Conservation (phyloP, 2,797 vertebrate species). For the Pagetopsis macropterus region DNA sequence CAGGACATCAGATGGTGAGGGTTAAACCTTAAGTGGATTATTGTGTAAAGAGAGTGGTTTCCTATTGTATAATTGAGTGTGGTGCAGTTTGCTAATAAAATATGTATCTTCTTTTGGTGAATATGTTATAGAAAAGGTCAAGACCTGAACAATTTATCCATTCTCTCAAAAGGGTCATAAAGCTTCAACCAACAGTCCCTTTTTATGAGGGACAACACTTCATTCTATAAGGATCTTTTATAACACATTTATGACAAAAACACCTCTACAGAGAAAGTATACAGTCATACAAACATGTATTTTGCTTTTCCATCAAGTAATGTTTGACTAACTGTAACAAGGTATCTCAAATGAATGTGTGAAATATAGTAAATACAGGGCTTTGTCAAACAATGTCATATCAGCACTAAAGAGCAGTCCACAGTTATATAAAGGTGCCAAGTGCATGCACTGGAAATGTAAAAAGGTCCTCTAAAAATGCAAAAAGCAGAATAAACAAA, state of each 20-base stretch:
- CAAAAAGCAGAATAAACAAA: constrained; percentile 30
- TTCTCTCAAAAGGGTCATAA: background rate
- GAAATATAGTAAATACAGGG: constrained; percentile 43
- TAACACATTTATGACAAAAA: constrained; percentile 25
- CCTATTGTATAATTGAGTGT: background rate
- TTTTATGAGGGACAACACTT: constrained; percentile 5
- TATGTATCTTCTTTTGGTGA: constrained; percentile 50
- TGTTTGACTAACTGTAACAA: constrained; percentile 17
- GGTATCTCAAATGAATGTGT: constrained; percentile 33
- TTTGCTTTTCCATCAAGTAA: constrained; percentile 10
- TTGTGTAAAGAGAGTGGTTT: background rate
- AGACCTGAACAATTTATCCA: background rate
- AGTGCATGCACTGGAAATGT: constrained; percentile 70
- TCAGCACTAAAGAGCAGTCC: constrained; percentile 48
- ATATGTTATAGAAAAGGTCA: constrained; percentile 15
- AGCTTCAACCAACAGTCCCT: constrained; percentile 1
- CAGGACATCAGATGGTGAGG: background rate
- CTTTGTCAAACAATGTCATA: constrained; percentile 39
- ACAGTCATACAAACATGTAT: constrained; percentile 10
- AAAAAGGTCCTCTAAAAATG: constrained; percentile 47
- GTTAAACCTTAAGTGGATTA: constrained; percentile 1
- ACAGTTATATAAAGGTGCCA: constrained; percentile 59
- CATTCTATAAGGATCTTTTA: constrained; percentile 12
- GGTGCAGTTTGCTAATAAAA: background rate
- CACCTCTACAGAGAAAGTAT: constrained; percentile 13